These are phyloP conservation scores for Trematocara macrostoma DNA, from an alignment of 2,113 vertebrate genomes.

Conservation along the genomic window DNA sequence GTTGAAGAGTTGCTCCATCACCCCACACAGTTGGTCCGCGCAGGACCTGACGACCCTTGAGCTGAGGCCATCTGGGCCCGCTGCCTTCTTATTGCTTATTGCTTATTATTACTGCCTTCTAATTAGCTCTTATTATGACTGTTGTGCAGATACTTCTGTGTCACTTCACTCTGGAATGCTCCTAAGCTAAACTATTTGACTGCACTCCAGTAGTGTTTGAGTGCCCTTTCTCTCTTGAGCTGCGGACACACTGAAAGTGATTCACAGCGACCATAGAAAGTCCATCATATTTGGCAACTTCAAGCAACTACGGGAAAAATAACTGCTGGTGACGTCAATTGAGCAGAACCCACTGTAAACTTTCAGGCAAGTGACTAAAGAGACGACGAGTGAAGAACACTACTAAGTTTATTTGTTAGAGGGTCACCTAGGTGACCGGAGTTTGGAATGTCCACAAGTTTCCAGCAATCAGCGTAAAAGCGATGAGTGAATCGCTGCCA, in stretches of 20 bases:
- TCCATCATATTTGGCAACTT: not conserved
- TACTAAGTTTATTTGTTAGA: not conserved
- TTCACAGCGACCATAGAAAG: not conserved
- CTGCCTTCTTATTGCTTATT: no score
- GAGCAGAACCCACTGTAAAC: not conserved
- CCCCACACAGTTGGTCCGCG: no score
- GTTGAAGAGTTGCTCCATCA: no score
- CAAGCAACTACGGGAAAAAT: not conserved
- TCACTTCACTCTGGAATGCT: not conserved
- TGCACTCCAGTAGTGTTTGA: not conserved
- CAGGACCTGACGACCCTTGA: no score
- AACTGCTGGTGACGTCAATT: not conserved
- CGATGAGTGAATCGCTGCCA: not conserved
- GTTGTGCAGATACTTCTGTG: not conserved
- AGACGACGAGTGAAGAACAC: not conserved
- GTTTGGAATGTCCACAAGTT: not conserved
- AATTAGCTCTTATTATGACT: not conserved
- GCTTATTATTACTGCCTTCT: no score
- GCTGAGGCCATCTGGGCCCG: no score
- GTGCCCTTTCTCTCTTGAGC: not conserved
- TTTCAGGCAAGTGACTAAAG: not conserved
- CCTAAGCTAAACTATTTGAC: not conserved
- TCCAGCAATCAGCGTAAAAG: not conserved
- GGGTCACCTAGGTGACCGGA: not conserved
- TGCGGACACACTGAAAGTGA: not conserved